Conservation (phyloP, 1,140 invertebrate species). For the Leguminivora glycinivorella region DNA sequence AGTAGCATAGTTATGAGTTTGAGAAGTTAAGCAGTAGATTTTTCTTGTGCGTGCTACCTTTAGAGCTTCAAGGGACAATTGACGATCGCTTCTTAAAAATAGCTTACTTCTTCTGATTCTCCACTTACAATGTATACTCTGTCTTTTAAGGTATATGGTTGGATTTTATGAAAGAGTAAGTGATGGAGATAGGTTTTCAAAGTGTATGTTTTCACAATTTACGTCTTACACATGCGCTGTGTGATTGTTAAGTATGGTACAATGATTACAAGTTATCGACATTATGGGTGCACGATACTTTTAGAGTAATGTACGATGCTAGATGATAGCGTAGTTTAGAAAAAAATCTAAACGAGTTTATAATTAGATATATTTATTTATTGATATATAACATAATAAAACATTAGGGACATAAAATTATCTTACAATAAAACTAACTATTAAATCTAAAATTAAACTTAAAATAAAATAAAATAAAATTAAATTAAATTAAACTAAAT, state of each 20-base stretch:
- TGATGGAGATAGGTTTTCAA: background rate
- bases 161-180: background rate
- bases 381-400: no score
- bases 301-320: constrained; percentile 11
- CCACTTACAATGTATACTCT: background rate
- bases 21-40: constrained; percentile 33
- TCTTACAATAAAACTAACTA: no score
- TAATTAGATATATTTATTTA: no score
- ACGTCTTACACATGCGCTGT: constrained; percentile 54
- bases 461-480: no score
- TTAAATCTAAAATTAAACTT: no score
- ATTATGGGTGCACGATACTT: constrained; percentile 58
- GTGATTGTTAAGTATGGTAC: constrained; percentile 69
- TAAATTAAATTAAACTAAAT: no score
- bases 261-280: constrained; percentile 69
- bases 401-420: no score
- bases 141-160: background rate
- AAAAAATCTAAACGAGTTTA: no score
- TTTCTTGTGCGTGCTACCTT: constrained; percentile 44
- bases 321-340: no score
- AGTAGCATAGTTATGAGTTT: background rate
- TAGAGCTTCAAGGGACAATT: constrained; percentile 54
- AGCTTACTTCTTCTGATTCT: background rate
- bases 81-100: background rate
- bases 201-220: constrained; percentile 44